phyloP scores from a whole-genome alignment of 2,797 vertebrate genomes.

The Esox lucius region DNA sequence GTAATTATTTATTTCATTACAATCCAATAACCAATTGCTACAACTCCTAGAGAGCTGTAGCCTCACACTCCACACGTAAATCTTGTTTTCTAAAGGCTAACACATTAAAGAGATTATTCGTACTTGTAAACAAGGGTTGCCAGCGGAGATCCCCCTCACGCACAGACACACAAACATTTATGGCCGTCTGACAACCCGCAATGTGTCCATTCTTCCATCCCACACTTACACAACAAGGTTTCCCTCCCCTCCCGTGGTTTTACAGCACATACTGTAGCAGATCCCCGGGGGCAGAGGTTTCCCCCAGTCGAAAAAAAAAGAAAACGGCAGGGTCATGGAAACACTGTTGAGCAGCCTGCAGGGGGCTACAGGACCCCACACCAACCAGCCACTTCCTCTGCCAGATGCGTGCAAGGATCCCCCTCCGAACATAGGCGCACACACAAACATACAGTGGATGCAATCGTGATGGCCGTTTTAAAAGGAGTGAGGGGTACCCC shows the following conservation, averaged over 20 bases:
- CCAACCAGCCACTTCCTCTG: conserved; percentile 5
- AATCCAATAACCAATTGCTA: not conserved
- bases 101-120: conserved; percentile 32
- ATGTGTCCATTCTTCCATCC: conserved; percentile 9
- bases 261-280: conserved; percentile 33
- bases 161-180: not conserved
- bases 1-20: not conserved
- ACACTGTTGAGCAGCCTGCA: conserved; percentile 42
- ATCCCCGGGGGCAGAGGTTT: conserved; percentile 48
- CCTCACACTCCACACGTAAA: conserved; percentile 25
- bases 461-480: conserved; percentile 15
- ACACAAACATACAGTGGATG: conserved; percentile 28
- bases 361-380: conserved; percentile 56
- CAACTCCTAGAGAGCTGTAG: conserved; percentile 1
- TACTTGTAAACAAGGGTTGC: conserved; percentile 36
- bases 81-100: conserved; percentile 35
- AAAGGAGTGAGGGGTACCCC: conserved; percentile 39
- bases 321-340: conserved; percentile 52
- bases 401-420: not conserved
- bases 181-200: not conserved
- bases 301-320: conserved; percentile 40
- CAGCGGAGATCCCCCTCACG: conserved; percentile 25
- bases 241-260: conserved; percentile 41
- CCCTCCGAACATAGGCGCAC: conserved; percentile 18
- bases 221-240: conserved; percentile 43